Conservation (phyloP, 2,888 invertebrate species). For the Argyra leucocephala region DNA sequence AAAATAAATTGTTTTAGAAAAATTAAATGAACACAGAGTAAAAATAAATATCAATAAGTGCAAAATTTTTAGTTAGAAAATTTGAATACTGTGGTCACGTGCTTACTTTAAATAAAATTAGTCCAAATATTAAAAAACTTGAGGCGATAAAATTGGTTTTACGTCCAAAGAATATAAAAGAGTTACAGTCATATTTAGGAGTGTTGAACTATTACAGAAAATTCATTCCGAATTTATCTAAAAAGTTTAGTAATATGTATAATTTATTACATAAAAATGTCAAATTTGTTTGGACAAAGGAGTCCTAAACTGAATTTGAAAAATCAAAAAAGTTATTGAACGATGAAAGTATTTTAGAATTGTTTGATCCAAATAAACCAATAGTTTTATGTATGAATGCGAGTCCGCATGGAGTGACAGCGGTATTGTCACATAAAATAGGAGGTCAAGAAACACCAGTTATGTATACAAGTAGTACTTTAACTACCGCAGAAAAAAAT, state of each 20-base stretch:
- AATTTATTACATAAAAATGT: background rate
- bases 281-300: background rate
- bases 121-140: background rate
- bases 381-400: background rate
- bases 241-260: background rate
- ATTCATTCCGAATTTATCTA: background rate
- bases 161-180: background rate
- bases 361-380: background rate
- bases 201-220: background rate
- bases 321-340: background rate
- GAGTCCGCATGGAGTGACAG: background rate
- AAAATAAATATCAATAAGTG: too few relatives aligned
- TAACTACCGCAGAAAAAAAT: constrained; percentile 18
- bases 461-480: constrained; percentile 15
- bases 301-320: background rate
- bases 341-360: background rate
- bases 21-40: too few relatives aligned
- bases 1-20: too few relatives aligned
- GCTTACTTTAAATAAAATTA: background rate
- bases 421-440: constrained; percentile 15
- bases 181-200: background rate
- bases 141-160: background rate
- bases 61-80: too few relatives aligned
- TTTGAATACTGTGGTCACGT: too few relatives aligned
- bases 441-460: constrained; percentile 18